Conservation (phyloP, 2,888 invertebrate species). For the Nemotelus nigrinus region DNA sequence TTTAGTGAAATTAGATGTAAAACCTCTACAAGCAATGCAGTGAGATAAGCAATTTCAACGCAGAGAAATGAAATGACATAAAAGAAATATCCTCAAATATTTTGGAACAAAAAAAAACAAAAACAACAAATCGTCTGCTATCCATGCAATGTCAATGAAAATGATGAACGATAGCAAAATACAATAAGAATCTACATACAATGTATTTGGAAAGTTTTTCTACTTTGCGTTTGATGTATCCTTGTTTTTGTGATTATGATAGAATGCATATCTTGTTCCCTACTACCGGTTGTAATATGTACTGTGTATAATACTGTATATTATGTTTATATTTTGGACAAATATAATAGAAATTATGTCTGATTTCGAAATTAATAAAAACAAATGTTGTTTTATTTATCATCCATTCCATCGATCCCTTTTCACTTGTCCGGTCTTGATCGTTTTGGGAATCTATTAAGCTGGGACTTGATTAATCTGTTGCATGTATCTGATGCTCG, state of each 20-base stretch:
- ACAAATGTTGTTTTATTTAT: conserved; percentile 20
- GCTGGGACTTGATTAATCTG: too few species aligned
- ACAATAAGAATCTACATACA: neutral
- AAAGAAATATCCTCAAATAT: too few species aligned
- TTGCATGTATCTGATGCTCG: too few species aligned
- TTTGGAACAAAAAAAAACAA: too few species aligned
- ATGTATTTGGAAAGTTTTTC: conserved; percentile 13
- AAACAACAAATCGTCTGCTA: too few species aligned
- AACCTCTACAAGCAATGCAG: conserved; percentile 30
- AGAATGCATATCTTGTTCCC: conserved; percentile 35
- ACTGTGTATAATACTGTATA: conserved; percentile 29
- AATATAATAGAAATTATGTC: conserved; percentile 31
- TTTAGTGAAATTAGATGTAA: conserved; percentile 25
- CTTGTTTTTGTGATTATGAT: conserved; percentile 29
- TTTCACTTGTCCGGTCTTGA: too few species aligned
- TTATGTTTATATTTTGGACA: conserved; percentile 30
- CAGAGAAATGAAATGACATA: neutral
- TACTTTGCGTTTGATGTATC: conserved; percentile 13
- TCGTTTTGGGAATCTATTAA: too few species aligned
- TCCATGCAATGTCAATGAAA: neutral
- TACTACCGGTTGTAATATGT: conserved; percentile 37
- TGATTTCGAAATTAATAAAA: conserved; percentile 11
- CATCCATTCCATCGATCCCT: neutral
- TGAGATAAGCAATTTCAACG: conserved; percentile 33
- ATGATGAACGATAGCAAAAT: neutral